A percentile compares a stretch with the other conserved stretches of the same genome.
Conservation (phyloP, 92 coral and sea anemone species). For the Phenganax stokvisi region DNA sequence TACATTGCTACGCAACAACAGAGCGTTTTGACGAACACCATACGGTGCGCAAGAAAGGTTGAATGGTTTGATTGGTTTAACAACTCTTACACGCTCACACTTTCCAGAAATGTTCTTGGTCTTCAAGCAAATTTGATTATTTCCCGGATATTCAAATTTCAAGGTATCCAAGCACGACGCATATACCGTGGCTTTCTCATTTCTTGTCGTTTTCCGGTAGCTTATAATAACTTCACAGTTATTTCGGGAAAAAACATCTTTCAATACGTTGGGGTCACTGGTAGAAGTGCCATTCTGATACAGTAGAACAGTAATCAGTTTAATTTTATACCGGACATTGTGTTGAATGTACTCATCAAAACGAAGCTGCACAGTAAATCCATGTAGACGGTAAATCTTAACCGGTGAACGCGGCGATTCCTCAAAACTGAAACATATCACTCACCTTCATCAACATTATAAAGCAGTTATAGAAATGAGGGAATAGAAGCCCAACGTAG, state of each 20-base stretch:
- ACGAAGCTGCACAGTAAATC: not conserved
- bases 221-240: not conserved
- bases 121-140: not conserved
- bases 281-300: constrained; percentile 8
- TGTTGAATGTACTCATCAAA: constrained; percentile 3
- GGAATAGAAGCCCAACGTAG: too few species aligned
- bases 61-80: not conserved
- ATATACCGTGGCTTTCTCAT: not conserved
- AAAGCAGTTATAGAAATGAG: too few species aligned
- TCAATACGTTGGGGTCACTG: not conserved
- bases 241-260: not conserved
- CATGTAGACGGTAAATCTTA: not conserved
- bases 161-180: not conserved
- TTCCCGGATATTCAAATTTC: not conserved
- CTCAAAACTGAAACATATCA: too few species aligned
- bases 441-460: too few species aligned
- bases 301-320: not conserved
- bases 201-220: not conserved
- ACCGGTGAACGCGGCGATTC: too few species aligned
- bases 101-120: not conserved
- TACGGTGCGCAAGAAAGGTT: not conserved
- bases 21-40: not conserved
- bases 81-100: not conserved
- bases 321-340: not conserved
- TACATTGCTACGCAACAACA: not conserved